A percentile compares a stretch with the other conserved stretches of the same genome.
Evolutionary conservation across 2,113 vertebrate species (phyloP).

Genomic region (Tetrax tetrax): DNA sequence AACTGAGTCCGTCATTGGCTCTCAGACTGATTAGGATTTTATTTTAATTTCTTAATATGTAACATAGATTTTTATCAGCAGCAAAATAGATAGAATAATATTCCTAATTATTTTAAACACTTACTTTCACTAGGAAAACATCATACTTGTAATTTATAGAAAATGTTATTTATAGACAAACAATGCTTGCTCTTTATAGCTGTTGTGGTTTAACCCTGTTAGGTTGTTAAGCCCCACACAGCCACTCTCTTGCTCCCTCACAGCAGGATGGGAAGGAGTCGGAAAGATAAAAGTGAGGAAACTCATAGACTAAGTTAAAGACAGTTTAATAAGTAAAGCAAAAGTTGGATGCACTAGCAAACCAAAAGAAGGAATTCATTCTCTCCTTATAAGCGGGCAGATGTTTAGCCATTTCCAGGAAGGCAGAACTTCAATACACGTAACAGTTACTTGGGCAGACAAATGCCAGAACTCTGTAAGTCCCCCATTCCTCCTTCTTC

Average conservation of each 20-base stretch:
- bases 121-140: not conserved
- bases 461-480: no score
- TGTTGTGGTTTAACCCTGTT: not conserved
- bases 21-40: not conserved
- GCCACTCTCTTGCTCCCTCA: fast-evolving
- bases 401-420: not conserved
- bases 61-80: not conserved
- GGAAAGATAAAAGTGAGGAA: not conserved
- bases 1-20: not conserved
- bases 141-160: not conserved
- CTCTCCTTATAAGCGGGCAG: not conserved
- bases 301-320: fast-evolving
- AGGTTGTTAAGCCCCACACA: not conserved
- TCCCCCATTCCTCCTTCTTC: no score
- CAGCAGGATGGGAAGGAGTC: not conserved
- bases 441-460: no score
- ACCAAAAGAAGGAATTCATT: not conserved
- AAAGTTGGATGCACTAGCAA: not conserved
- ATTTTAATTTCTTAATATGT: not conserved
- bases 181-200: not conserved
- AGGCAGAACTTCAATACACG: no score
- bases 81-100: not conserved
- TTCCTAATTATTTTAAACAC: not conserved
- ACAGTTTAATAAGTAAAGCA: not conserved
- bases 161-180: not conserved